Evolutionary conservation across 2,797 vertebrate species (phyloP).

Genomic region (Coendou prehensilis): DNA sequence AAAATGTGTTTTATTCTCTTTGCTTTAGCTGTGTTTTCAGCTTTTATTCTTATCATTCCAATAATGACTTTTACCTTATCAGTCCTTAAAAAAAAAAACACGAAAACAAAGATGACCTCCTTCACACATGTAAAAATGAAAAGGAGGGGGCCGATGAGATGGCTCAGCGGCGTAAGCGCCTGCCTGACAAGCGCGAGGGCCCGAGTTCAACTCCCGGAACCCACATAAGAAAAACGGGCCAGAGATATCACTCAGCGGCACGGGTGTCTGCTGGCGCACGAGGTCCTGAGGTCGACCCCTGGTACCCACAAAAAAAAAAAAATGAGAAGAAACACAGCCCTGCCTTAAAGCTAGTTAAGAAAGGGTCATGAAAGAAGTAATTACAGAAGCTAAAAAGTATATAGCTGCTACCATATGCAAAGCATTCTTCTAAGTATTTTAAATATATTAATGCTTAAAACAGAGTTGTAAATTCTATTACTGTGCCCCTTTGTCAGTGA

Average conservation of each 20-base stretch:
- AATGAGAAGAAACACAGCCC: background rate
- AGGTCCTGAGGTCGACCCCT: too few relatives aligned
- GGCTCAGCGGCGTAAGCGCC: too few relatives aligned
- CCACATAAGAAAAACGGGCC: too few relatives aligned
- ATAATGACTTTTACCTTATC: background rate
- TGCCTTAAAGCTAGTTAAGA: background rate
- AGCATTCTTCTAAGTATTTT: background rate
- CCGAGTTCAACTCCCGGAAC: too few relatives aligned
- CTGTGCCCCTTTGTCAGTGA: background rate
- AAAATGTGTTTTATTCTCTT: background rate
- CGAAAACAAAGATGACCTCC: background rate
- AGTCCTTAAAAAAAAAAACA: background rate
- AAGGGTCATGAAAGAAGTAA: background rate
- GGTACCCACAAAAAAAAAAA: background rate
- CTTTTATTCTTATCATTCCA: constrained; percentile 22
- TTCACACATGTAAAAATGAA: background rate
- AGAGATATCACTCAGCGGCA: too few relatives aligned
- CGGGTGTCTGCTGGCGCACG: too few relatives aligned
- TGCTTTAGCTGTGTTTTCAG: background rate
- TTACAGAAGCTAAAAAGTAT: background rate
- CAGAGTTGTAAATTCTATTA: background rate
- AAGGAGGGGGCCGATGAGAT: background rate
- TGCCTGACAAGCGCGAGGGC: too few relatives aligned
- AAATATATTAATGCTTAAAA: background rate
- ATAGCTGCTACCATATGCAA: background rate